Conservation (phyloP, 2,797 vertebrate species). For the Chloroceryle inda region DNA sequence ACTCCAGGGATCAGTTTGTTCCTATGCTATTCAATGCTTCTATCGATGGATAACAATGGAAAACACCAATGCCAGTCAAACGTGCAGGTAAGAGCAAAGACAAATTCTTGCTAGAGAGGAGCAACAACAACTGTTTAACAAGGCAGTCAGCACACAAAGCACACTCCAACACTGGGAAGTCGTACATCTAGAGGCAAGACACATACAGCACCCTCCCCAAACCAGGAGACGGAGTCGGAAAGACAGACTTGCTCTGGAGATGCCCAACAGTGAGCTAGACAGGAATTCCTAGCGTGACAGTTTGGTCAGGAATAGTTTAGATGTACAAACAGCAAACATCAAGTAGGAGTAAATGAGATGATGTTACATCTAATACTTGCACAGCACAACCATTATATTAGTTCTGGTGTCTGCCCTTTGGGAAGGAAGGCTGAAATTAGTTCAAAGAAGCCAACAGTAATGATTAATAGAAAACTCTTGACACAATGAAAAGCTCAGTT, state of each 20-base stretch:
- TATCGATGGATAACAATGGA: neutral
- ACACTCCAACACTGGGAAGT: neutral
- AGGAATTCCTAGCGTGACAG: fast-evolving
- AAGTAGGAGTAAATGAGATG: neutral
- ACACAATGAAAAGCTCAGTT: neutral
- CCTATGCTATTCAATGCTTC: neutral
- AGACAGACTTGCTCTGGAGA: neutral
- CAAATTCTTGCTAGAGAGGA: neutral
- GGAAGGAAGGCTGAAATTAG: neutral
- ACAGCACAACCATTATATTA: neutral
- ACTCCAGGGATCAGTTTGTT: neutral
- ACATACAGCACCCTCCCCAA: neutral
- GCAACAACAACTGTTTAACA: neutral
- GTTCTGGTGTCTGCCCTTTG: neutral
- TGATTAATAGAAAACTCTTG: neutral
- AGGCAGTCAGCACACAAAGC: neutral
- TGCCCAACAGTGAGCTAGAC: neutral
- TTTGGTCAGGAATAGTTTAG: neutral
- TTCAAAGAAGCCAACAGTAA: neutral
- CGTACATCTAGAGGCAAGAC: neutral
- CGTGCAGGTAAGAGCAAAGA: neutral
- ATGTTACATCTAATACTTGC: neutral
- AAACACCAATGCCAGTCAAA: neutral
- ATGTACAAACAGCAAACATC: neutral
- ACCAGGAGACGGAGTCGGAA: neutral